Base-by-base conservation (phyloP, 2,888 invertebrate genomes). In the Leuctra nigra region DNA sequence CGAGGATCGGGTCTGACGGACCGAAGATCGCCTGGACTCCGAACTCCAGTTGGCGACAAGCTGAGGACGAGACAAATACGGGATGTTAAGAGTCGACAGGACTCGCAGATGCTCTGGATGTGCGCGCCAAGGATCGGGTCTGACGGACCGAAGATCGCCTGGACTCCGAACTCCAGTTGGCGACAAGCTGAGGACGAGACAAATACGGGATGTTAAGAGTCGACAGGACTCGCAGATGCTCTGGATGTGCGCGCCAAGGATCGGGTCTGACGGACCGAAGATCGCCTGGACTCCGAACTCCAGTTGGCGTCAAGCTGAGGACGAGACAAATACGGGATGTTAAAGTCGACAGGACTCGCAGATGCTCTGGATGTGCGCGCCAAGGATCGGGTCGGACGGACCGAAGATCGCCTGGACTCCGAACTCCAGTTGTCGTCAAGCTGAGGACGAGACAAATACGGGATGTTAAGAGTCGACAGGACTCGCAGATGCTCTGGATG, bases 11-110 rank as follows among this genome's bases (percentile, higher is more conserved):
- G 64, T 93, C 91, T n/a, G 89, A 85, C 6, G 91, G 91, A 7
- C 94, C 94, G 70, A 93, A 91, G 65, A 93, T 79, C 4, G 89
- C 91, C 61, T 91, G 87, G 0, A 92, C 87, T 0, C 95, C 94
- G 22, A 83, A 81, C 65, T 87, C 86, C 67, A 94, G 77, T 70
- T 91, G 87, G 4, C 80, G 78, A 70, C 91, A 91, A 39, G 87
- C 91, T 91, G 80, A 0, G 80, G 80, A 22, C n/a, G n/a, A n/a
- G n/a, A n/a, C n/a, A n/a, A n/a, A n/a, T n/a, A n/a, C n/a, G n/a
- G n/a, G n/a, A n/a, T n/a, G n/a, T n/a, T n/a, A n/a, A n/a, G n/a
- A n/a, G n/a, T n/a, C n/a, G n/a, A n/a, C n/a, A n/a, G n/a, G n/a
- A n/a, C 63, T 88, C 87, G 69, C 93, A 91, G 69, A 95, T 87